These are phyloP conservation scores for Trissoscelio sp. DNA, from an alignment of 2,888 invertebrate species.

Conservation along the genomic window DNA sequence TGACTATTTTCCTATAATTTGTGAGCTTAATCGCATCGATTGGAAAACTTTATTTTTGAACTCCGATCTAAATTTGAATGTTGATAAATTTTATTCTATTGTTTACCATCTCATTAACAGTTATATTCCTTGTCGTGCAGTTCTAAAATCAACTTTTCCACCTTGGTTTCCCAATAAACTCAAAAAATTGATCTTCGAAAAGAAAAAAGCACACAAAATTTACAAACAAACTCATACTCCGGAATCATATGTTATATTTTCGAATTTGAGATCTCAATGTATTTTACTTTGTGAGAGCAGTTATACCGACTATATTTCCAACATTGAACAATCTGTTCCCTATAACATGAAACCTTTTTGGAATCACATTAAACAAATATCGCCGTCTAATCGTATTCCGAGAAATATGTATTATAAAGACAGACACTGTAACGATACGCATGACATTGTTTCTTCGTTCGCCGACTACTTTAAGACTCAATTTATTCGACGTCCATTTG, in stretches of 20 bases:
- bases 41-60: neutral
- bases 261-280: neutral
- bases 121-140: neutral
- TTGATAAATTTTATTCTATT: neutral
- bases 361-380: neutral
- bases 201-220: neutral
- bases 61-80: neutral
- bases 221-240: neutral
- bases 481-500: neutral
- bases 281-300: neutral
- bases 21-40: neutral
- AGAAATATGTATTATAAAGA: neutral
- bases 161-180: neutral
- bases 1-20: neutral
- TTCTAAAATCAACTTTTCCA: neutral
- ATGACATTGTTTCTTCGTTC: neutral
- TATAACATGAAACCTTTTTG: constrained; percentile 5
- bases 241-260: neutral
- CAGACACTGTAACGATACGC: neutral
- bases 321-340: neutral
- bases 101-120: neutral
- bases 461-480: constrained; percentile 2
- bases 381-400: neutral
- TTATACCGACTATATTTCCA: neutral
- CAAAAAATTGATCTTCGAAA: neutral